Conservation (phyloP, 2,797 vertebrate genomes). For the Lepilemur ruficaudatus region DNA sequence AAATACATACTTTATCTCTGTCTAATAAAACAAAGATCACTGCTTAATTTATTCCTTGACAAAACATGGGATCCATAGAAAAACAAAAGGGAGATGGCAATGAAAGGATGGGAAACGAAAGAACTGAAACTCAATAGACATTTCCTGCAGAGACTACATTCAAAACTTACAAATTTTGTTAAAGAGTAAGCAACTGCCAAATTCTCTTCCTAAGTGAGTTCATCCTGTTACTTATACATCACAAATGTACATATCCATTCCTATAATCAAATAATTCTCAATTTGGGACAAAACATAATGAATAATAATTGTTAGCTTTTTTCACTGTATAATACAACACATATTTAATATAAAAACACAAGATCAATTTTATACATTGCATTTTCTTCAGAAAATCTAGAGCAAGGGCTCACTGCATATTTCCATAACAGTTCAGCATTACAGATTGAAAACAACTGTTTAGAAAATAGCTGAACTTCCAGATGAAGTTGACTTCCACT, state of each 20-base stretch:
- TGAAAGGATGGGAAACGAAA: neutral
- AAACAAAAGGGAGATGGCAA: neutral
- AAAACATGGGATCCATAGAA: neutral
- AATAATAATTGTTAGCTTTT: neutral
- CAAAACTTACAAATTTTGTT: neutral
- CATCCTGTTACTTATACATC: neutral
- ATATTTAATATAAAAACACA: too few species aligned
- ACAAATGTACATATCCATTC: neutral
- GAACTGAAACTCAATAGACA: neutral
- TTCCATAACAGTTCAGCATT: too few species aligned
- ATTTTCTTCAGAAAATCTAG: too few species aligned
- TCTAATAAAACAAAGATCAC: neutral
- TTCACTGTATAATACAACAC: too few species aligned
- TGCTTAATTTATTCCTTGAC: neutral
- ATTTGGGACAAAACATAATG: neutral
- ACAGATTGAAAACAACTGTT: too few species aligned
- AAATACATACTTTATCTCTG: neutral
- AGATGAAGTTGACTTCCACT: too few species aligned
- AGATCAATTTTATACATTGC: too few species aligned
- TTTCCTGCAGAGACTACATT: conserved; percentile 6
- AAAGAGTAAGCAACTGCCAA: neutral
- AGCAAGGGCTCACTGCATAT: too few species aligned
- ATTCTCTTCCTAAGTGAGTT: neutral
- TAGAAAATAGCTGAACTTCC: too few species aligned
- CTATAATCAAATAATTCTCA: neutral